Base-by-base conservation (phyloP, 2,113 vertebrate genomes). In the Ptilorrhoa leucosticta region DNA sequence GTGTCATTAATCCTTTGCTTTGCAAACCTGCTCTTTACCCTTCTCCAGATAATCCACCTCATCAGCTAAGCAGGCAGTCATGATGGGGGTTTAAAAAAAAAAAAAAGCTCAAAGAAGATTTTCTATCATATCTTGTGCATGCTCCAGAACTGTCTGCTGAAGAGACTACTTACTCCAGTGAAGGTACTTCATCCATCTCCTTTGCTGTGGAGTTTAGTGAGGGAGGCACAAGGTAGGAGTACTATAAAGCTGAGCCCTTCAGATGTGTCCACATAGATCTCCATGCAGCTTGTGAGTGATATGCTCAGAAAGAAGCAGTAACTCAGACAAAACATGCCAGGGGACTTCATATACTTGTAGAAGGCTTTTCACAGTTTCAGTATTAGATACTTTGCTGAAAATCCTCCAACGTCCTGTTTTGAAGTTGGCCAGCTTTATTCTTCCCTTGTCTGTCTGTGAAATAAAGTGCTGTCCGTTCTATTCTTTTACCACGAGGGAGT, bases 241-340 rank as follows among this genome's bases (percentile, higher is more conserved):
- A 6, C 17, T 23, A 4, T 1, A 44, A 26, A 68, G 18, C 22
- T 51, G 23, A 81, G 33, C 27, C 9, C 9, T 81, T 78, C 50
- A 30, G 13, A 33, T 44, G 5, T 65, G 44, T 65, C 31, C 50
- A 73, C 35, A n/a, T 1, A 61, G 37, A 53, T 64, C 53, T 72
- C 3, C 2, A 63, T 45, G 44, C 11, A 37, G 15, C 15, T 72
- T 37, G 13, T 51, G 37, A 87, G 7, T 15, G 11, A 7, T 65
- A 35, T 7, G 10, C 12, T 90, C 50, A 60, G 44, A 77, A 61
- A 64, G 33, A 71, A 72, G 33, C 13, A 81, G 23, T 26, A 87
- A 7, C 14, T 73, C 27, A 30, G 31, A 50, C 12, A 27, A 40
- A 40, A 42, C 0, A 0, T 68, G 20, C 39, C 27, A 77, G 13